Evolutionary conservation across 1,140 invertebrate genomes (phyloP).

Genomic region (Brachionus koreanus): DNA sequence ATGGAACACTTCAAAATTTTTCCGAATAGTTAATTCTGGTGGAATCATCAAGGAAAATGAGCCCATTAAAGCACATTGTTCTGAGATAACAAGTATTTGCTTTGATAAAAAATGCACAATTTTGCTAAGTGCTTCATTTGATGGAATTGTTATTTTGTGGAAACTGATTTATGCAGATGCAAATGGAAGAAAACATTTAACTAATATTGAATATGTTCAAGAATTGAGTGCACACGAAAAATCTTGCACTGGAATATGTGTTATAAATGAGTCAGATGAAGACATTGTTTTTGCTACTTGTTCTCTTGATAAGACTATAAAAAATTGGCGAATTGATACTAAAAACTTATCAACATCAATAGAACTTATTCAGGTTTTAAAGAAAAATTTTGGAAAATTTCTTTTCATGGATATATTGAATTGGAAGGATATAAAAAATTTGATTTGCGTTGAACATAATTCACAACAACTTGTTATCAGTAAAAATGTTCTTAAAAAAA

Average conservation of each 20-base stretch:
- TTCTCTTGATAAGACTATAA: neutral
- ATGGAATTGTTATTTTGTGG: neutral
- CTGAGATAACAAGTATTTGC: neutral
- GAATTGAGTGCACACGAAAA: constrained; percentile 20
- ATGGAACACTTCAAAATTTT: neutral
- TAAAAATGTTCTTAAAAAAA: neutral
- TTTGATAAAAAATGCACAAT: neutral
- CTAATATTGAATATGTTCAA: neutral
- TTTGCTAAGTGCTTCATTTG: neutral
- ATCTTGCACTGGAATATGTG: neutral
- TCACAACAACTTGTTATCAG: neutral
- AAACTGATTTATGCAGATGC: neutral
- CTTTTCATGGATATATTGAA: neutral
- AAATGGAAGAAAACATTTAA: neutral
- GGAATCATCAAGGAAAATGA: neutral
- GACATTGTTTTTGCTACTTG: neutral
- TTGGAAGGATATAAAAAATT: neutral
- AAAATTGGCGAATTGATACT: neutral
- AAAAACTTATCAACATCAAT: neutral
- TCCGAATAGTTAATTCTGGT: neutral
- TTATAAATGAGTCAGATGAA: neutral
- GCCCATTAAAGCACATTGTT: neutral
- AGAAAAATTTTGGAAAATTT: neutral
- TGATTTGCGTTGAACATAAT: neutral
- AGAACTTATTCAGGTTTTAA: neutral